These are phyloP conservation scores for Dendronephthya gigantea DNA, from an alignment of 64 coral and sea anemone species.

Conservation along the genomic window DNA sequence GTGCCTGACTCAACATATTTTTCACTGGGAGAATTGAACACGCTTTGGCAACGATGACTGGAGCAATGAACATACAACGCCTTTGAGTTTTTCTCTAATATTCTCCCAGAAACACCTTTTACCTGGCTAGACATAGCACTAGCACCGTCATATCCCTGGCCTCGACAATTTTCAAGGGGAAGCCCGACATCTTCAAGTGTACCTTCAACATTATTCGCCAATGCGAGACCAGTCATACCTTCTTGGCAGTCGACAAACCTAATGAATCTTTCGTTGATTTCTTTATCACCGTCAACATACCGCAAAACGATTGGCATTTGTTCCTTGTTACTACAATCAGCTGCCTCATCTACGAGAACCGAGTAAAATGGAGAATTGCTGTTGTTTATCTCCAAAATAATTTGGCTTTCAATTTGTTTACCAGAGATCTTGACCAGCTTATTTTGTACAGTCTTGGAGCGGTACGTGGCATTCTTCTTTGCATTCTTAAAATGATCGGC, in stretches of 20 bases:
- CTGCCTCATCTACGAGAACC: slow-evolving; percentile 30
- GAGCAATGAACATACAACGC: slow-evolving; percentile 35
- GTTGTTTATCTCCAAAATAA: slow-evolving; percentile 15
- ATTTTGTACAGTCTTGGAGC: slow-evolving; percentile 14
- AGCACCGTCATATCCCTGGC: slow-evolving; percentile 37
- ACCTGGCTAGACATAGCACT: slow-evolving; percentile 1
- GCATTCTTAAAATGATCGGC: not conserved
- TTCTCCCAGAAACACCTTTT: slow-evolving; percentile 3
- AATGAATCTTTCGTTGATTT: not conserved
- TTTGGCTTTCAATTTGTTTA: slow-evolving; percentile 11
- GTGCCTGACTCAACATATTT: slow-evolving; percentile 27
- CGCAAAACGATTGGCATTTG: slow-evolving; percentile 2
- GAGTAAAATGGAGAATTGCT: slow-evolving; percentile 36
- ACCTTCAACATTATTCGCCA: slow-evolving; percentile 3
- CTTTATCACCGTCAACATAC: not conserved
- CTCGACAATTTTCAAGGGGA: slow-evolving; percentile 16
- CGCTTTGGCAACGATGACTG: slow-evolving; percentile 25
- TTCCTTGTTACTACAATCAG: slow-evolving; percentile 7
- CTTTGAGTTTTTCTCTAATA: slow-evolving; percentile 13
- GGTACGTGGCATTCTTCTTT: slow-evolving; percentile 9
- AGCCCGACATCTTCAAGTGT: slow-evolving; percentile 28
- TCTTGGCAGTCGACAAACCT: slow-evolving; percentile 8
- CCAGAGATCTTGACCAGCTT: not conserved
- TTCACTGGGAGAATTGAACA: slow-evolving; percentile 22
- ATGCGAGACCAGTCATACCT: slow-evolving; percentile 29